Conservation (phyloP, 2,888 invertebrate genomes). For the Lutraria lutraria region DNA sequence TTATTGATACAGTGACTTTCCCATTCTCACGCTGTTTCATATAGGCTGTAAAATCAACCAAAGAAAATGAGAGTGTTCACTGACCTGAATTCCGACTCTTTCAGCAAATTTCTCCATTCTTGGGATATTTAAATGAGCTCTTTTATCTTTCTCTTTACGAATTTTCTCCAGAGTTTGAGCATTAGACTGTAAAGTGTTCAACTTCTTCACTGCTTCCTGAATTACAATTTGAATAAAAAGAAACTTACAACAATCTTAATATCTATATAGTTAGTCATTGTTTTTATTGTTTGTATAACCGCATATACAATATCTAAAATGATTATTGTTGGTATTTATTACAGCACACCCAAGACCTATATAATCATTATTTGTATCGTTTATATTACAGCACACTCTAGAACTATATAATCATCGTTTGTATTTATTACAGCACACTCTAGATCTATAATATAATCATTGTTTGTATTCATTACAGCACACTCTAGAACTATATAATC, state of each 20-base stretch:
- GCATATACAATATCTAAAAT: too few species aligned
- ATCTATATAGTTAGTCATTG: background rate
- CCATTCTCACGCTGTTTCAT: too few species aligned
- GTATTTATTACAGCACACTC: too few species aligned
- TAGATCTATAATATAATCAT: background rate
- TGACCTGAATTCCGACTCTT: slow-evolving; percentile 79
- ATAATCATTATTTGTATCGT: background rate
- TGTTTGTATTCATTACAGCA: background rate
- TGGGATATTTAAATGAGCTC: slow-evolving; percentile 74
- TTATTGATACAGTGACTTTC: too few species aligned
- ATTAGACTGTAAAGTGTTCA: slow-evolving; percentile 85
- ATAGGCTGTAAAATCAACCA: too few species aligned
- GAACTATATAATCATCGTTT: too few species aligned
- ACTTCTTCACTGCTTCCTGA: slow-evolving; percentile 84
- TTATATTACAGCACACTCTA: too few species aligned
- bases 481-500: too few species aligned
- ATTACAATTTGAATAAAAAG: slow-evolving; percentile 29
- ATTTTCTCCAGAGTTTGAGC: slow-evolving; percentile 82
- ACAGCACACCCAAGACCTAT: too few species aligned
- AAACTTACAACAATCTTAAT: background rate
- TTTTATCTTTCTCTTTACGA: slow-evolving; percentile 72
- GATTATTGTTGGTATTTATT: too few species aligned
- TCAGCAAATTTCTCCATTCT: slow-evolving; percentile 75
- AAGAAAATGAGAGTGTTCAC: background rate
- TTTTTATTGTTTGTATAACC: background rate